phyloP scores from a whole-genome alignment of 2,888 invertebrate species.

The Hyalella azteca region DNA sequence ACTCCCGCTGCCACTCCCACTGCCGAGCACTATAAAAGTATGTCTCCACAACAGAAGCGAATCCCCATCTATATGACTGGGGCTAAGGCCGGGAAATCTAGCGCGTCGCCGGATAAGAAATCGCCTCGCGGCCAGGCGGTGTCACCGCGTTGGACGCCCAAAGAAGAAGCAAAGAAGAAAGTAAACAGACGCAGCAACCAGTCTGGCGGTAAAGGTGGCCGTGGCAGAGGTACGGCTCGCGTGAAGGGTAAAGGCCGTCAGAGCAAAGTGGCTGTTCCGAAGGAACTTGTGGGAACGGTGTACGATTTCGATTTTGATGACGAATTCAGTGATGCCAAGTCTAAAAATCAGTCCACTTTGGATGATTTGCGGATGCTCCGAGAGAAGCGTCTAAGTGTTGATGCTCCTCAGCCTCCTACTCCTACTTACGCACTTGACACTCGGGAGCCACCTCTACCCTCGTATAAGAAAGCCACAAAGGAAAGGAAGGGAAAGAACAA shows the following conservation, averaged over 20 bases:
- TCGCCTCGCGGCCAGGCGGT: slow-evolving; percentile 50
- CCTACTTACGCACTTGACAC: slow-evolving; percentile 45
- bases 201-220: slow-evolving; percentile 42
- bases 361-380: slow-evolving; percentile 79
- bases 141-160: slow-evolving; percentile 52
- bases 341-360: slow-evolving; percentile 61
- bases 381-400: slow-evolving; percentile 78
- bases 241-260: slow-evolving; percentile 48
- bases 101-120: slow-evolving; percentile 44
- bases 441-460: slow-evolving; percentile 42
- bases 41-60: slow-evolving; percentile 44
- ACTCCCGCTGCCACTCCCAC: slow-evolving; percentile 5
- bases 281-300: slow-evolving; percentile 71
- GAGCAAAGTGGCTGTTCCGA: slow-evolving; percentile 58
- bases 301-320: slow-evolving; percentile 78
- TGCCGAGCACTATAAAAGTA: slow-evolving; percentile 3
- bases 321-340: slow-evolving; percentile 67
- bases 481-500: slow-evolving; percentile 45
- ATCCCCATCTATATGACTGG: slow-evolving; percentile 56
- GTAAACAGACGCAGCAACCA: slow-evolving; percentile 44
- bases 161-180: slow-evolving; percentile 43
- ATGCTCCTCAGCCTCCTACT: slow-evolving; percentile 62
- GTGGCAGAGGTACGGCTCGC: slow-evolving; percentile 44
- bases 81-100: slow-evolving; percentile 41
- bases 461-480: slow-evolving; percentile 45